Conservation (phyloP, 2,797 vertebrate species). For the Channa striata region DNA sequence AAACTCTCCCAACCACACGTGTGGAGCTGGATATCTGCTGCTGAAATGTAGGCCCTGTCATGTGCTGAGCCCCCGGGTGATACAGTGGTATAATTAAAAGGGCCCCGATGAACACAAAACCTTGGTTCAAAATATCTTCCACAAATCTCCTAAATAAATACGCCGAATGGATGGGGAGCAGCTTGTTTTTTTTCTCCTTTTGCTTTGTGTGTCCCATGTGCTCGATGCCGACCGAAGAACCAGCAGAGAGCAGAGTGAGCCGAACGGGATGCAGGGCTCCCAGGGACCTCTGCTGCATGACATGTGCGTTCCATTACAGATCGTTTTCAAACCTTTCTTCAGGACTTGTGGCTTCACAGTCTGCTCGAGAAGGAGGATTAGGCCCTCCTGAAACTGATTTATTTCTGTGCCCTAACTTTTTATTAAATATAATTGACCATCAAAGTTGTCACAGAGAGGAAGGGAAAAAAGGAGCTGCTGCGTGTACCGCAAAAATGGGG, state of each 20-base stretch:
- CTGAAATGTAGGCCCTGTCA: constrained; percentile 48
- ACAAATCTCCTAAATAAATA: constrained; percentile 64
- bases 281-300: constrained; percentile 70
- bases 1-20: constrained; percentile 80
- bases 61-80: constrained; percentile 56
- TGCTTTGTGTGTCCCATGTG: constrained; percentile 25
- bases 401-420: constrained; percentile 84
- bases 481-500: constrained; percentile 70
- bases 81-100: constrained; percentile 67
- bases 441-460: constrained; percentile 83
- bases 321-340: constrained; percentile 82
- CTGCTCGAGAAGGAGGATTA: constrained; percentile 82
- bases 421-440: constrained; percentile 89
- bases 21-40: constrained; percentile 52
- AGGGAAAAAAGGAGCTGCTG: constrained; percentile 59
- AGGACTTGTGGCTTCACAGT: constrained; percentile 85
- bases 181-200: neutral
- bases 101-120: constrained; percentile 53
- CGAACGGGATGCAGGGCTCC: constrained; percentile 59
- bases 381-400: constrained; percentile 85
- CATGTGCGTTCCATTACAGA: constrained; percentile 86
- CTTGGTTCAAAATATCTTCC: constrained; percentile 47
- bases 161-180: constrained; percentile 25
- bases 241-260: constrained; percentile 45
- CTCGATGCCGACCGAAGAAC: constrained; percentile 51